Base-by-base conservation (phyloP, 2,888 invertebrate genomes). In the Drosophila parthenogenetica region DNA sequence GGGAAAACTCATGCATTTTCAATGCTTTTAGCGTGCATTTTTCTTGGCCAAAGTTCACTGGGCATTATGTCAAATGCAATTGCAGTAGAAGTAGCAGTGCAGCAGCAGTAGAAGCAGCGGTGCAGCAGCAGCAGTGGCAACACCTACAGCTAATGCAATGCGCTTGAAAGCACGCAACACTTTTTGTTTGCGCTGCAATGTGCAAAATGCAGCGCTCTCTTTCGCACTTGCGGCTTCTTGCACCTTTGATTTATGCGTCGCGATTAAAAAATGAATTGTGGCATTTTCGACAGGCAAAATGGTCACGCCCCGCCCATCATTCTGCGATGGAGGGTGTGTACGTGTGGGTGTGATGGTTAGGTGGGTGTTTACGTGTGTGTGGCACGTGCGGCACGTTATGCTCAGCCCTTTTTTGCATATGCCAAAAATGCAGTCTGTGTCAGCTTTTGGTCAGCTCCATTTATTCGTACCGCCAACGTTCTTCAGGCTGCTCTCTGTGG, bases 191-290 rank as follows among this genome's bases (percentile, higher is more conserved):
- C 61, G 25, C 32, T 55, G 59, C 64, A 45, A 19, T 40, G 48
- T 17, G 35, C 54, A 40, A 25, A 29, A 29, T 29, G 29, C 29
- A 29, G 29, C 29, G 35, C 8, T 35, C 13, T 25, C 29, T 29
- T 35, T 39, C 32, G 40, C 59, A 40, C 59, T 48, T 49, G 54
- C 10, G 7, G 22, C 5, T 10, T 50, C 55, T 3, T 73, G 61
- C 58, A 66, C 48, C 65, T 81, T 86, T 88, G 86, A 87, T 87
- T 89, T 87, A 89, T 87, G 79, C 69, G 64, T 82, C 68, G 79
- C 88, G 89, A 89, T 87, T 87, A 89, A 87, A 86, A 85, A 80
- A 84, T 89, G 89, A 87, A 82, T 89, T 89, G 87, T 87, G 81
- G 88, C 81, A 78, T 81, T 82, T 80, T 72, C 76, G 81, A 79